Percentiles rank a stretch among this genome's conserved stretches.
Evolutionary conservation across 2,113 vertebrate species (phyloP).

Genomic region (Plecturocebus donacophilus): DNA sequence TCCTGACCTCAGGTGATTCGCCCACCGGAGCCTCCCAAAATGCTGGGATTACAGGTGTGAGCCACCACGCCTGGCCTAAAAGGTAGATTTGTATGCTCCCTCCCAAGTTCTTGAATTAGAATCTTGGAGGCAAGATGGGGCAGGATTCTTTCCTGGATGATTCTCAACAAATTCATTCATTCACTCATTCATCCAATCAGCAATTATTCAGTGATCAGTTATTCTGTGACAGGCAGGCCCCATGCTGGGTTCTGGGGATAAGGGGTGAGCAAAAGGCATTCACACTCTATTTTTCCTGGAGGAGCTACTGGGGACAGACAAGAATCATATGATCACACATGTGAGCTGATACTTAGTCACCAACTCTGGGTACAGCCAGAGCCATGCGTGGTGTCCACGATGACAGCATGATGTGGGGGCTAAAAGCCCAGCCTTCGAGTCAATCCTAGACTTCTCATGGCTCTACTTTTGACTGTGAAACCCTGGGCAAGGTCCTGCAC

Average conservation of each 20-base stretch:
- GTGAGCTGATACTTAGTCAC: fast-evolving
- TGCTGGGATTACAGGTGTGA: no score
- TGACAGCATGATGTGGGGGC: neutral
- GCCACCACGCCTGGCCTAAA: neutral
- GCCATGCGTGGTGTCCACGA: fast-evolving
- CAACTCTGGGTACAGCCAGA: fast-evolving
- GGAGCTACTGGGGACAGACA: no score
- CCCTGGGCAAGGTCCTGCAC: neutral
- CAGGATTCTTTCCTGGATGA: neutral
- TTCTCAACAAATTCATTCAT: neutral
- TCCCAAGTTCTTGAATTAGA: neutral
- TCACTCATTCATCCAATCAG: neutral
- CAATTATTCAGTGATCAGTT: neutral
- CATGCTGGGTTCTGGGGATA: neutral
- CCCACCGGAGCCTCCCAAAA: no score
- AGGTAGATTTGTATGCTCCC: neutral
- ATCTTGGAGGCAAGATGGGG: neutral
- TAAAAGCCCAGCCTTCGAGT: neutral
- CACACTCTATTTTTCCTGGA: neutral
- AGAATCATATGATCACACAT: neutral
- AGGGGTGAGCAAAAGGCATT: neutral
- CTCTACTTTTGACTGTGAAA: neutral
- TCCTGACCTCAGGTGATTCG: no score
- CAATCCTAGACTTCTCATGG: neutral
- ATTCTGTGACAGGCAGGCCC: neutral